Evolutionary conservation across 2,113 vertebrate genomes (phyloP), one percentile per base, ranked within the genome.

Genomic region (Nycticorax nycticorax): DNA sequence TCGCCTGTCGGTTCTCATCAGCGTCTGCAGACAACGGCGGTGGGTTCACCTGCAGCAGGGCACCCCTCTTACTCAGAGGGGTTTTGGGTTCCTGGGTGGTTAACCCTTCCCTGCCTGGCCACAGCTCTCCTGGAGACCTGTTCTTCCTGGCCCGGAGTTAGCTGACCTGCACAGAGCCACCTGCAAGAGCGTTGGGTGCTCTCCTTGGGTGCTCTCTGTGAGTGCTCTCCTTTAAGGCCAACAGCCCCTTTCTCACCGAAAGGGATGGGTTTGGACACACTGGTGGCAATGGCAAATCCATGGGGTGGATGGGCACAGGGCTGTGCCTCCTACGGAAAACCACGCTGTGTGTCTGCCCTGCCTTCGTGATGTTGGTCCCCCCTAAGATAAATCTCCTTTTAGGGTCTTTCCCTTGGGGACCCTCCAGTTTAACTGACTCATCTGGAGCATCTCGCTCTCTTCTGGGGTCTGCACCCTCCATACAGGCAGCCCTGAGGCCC

Each of bases 1-100:
- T 79, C 39, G 60, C 85, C 86, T 97, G 95, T 96, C 95, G 16
- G 64, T 72, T 93, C 88, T 79, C 87, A 95, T 98, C 94, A 98
- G 62, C 19, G 2, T 76, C 91, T 59, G 28, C 47, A 47, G 85
- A 35, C 77, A 83, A 16, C 3, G 11, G 68, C 8, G 8, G 83
- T 21, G 63, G 28, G 35, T 82, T 85, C 56, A 39, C 92, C 71
- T 89, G 71, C 89, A 71, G 59, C 86, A 62, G 76, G 72, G 35
- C 45, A 75, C 75, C 74, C 88, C 64, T 48, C 53, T 43, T 45
- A 41, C 41, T 41, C 22, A 11, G 12, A 6, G 14, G 20, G 1
- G 10, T 45, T 63, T n/a, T 3, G 33, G 66, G 41, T 56, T 79
- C 18, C 22, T 1, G 0, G 4, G 26, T 39, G 26, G 17, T 93